Base-by-base conservation (phyloP, 2,797 vertebrate genomes). In the Alcedo atthis region DNA sequence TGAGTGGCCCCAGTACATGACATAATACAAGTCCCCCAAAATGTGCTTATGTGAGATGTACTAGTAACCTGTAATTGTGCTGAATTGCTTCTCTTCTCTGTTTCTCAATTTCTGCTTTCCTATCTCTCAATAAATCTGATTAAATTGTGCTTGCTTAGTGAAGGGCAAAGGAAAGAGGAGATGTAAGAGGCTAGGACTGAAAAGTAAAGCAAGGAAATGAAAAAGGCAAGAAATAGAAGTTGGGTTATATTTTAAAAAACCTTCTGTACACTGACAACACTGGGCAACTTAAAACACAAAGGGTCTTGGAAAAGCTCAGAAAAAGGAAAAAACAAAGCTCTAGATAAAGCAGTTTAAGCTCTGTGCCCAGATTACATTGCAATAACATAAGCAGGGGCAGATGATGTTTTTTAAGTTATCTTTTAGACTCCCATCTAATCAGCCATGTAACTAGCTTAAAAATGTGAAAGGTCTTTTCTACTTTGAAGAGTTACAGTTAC, bases 141-240 rank as follows among this genome's bases (percentile, higher is more conserved):
- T 94, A 96, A 96, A 85, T 81, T 94, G 68, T 88, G 69, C 87
- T 94, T 95, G 92, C 71, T 92, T 95, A 94, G 79, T 89, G 58
- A 91, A 94, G 84, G 84, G 84, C 84, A 89, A 92, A 94, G 66
- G 37, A 93, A 95, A 94, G 79, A 91, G 87, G 80, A 92, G 85
- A 82, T 76, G 35, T 78, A 96, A 75, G 19, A 88, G 53, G 66
- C 51, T 91, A 64, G 59, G 30, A 70, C 0, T 70, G 78, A 87
- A 92, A 87, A 76, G 49, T 75, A 77, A 95, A 91, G 74, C 59
- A 80, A 88, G 73, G 79, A 92, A 94, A 94, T 81, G 32, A 81
- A 81, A 96, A 76, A 73, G 54, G 22, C 12, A 94, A 86, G 70
- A 95, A 92, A 89, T 30, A 83, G 51, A 58, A 87, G 55, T 81